Conservation (phyloP, 1,140 invertebrate genomes). For the Platyscapa corneri region DNA sequence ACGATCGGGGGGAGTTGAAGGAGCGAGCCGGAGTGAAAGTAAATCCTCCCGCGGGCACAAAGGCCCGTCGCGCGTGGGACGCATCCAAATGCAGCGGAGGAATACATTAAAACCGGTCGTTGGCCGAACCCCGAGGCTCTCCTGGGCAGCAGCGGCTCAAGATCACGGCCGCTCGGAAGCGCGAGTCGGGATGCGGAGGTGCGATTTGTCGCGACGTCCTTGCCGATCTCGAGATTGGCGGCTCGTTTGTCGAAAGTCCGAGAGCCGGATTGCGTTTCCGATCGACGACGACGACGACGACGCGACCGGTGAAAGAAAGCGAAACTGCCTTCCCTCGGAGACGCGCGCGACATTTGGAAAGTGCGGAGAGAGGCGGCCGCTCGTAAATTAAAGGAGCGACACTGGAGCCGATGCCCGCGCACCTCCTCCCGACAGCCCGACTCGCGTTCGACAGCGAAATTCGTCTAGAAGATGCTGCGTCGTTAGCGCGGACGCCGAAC, state of each 20-base stretch:
- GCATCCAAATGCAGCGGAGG: conserved; percentile 7
- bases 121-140: conserved; percentile 51
- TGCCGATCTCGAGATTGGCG: not conserved
- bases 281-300: not conserved
- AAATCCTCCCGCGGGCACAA: not conserved
- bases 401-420: no score
- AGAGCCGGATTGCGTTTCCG: not conserved
- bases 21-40: not conserved
- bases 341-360: not conserved
- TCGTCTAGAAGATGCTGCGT: no score
- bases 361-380: not conserved
- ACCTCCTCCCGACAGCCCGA: no score
- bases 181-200: no score
- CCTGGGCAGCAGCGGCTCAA: conserved; percentile 47
- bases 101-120: conserved; percentile 61
- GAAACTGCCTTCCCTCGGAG: not conserved
- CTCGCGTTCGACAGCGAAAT: no score
- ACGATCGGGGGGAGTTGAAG: not conserved
- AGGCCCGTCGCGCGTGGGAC: not conserved
- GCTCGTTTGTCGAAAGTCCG: not conserved
- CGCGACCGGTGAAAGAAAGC: not conserved
- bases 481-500: no score
- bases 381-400: not conserved
- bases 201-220: not conserved
- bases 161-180: conserved; percentile 58